A percentile compares a stretch with the other conserved stretches of the same genome.
These are phyloP conservation scores for Lutjanus erythropterus DNA, from an alignment of 2,113 vertebrate genomes.

Conservation along the genomic window DNA sequence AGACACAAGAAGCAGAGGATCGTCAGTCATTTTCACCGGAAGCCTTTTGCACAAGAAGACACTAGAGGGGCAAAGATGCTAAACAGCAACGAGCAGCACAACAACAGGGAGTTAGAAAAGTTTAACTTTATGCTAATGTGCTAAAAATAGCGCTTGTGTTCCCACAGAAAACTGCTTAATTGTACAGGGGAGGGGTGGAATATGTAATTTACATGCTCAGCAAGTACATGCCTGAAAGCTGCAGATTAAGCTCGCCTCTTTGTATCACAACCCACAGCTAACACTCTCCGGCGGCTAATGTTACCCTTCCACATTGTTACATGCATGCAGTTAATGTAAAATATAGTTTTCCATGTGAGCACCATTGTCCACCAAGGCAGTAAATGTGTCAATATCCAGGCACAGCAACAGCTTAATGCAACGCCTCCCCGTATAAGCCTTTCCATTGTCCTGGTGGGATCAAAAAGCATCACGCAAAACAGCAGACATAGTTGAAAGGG, in stretches of 20 bases:
- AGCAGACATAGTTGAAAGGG: conserved; percentile 64
- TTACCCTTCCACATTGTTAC: not conserved
- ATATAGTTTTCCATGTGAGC: conserved; percentile 12
- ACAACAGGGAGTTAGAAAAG: not conserved
- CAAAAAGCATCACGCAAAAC: conserved; percentile 65
- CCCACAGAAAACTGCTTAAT: not conserved
- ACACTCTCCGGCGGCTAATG: not conserved
- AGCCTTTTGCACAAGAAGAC: not conserved
- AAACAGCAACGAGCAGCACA: not conserved
- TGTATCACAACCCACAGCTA: not conserved
- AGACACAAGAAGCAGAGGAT: no score
- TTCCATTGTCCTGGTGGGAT: conserved; percentile 60
- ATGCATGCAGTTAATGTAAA: conserved; percentile 17
- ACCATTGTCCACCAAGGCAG: conserved; percentile 15
- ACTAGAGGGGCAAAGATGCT: not conserved
- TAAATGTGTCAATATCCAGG: conserved; percentile 46
- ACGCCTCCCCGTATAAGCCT: conserved; percentile 39
- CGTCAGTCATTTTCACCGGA: not conserved
- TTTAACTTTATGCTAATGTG: not conserved
- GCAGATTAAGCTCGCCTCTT: not conserved
- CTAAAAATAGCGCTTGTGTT: not conserved
- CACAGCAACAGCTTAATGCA: conserved; percentile 32
- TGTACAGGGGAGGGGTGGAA: not conserved
- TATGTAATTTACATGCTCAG: not conserved
- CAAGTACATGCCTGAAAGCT: not conserved